Evolutionary conservation across 2,888 invertebrate genomes (phyloP), one percentile per base, ranked within the genome.

Genomic region (Amaurobius ferox): DNA sequence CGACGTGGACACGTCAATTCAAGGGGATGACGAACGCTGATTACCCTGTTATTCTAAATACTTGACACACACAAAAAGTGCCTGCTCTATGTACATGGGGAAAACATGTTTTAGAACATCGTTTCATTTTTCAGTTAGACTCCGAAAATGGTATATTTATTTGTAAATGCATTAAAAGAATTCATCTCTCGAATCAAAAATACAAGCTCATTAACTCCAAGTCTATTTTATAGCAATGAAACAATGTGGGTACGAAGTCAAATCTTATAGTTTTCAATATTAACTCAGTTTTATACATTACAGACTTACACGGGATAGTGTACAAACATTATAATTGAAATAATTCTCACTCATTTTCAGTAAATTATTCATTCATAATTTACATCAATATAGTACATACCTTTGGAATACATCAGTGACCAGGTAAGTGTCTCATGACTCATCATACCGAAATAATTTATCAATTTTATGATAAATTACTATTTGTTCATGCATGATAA

Each of bases 11-110:
- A 76, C 1, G 55, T 39, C 61, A 29, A 70, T 29, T 28, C 40
- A 62, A 23, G 71, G 40, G 44, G 71, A 71, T 13, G 40, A 66
- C 44, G 26, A 64, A 72, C 48, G 32, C 68, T 74, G 68, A 76
- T 68, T n/a, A 70, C 70, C 81, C 81, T 81, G 68, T 81, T 76
- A 44, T 35, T 76, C 74, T 81, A 81, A 76, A 32, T 76, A 74
- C 61, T 81, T 74, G 68, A 81, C 81, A 79, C 28, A 71, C 61
- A 78, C 40, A 79, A 67, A 79, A 39, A 79, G 64, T 72, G 79
- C 79, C 79, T 79, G 79, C 71, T 79, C 1, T 55, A 79, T 79
- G 7, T 79, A 79, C 79, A 79, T 44, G 66, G 48, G n/a, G 44
- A 64, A 44, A 32, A 79, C 28, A 64, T 23, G 19, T 5, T 55